Percentiles rank a stretch among this genome's conserved stretches.
These are phyloP conservation scores for Cydia amplana DNA, from an alignment of 1,140 invertebrate species.

Conservation along the genomic window DNA sequence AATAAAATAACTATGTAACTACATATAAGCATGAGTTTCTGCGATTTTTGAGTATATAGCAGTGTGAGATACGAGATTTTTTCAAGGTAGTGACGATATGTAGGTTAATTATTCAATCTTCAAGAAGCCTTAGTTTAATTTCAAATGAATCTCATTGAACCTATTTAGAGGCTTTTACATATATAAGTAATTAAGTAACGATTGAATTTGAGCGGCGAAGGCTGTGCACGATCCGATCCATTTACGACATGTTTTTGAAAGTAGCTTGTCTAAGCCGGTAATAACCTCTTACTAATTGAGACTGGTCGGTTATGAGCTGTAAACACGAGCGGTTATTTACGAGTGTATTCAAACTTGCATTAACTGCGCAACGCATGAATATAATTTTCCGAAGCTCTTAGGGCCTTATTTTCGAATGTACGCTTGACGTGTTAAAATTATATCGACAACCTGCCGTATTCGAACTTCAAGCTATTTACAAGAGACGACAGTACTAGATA, in stretches of 20 bases:
- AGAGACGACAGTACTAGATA: no score
- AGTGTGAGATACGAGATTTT: no score
- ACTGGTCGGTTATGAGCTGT: neutral
- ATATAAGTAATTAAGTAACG: constrained; percentile 11
- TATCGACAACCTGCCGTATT: no score
- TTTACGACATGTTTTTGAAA: constrained; percentile 13
- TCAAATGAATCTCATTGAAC: neutral
- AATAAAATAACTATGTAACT: no score
- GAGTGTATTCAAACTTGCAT: neutral
- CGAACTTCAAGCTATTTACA: no score
- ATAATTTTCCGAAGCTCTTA: neutral
- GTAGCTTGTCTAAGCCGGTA: constrained; percentile 8
- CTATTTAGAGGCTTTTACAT: neutral
- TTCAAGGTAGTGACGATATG: no score
- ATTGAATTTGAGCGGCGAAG: constrained; percentile 4
- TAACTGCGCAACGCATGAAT: neutral
- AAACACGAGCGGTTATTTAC: neutral
- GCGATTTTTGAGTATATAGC: no score
- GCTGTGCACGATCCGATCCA: neutral
- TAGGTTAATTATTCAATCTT: no score
- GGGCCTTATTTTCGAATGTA: no score
- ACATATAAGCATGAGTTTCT: no score
- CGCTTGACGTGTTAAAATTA: neutral
- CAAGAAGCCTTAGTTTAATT: no score
- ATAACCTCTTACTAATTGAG: neutral